Evolutionary conservation across 2,888 invertebrate species (phyloP).

Genomic region (Phortica magna): DNA sequence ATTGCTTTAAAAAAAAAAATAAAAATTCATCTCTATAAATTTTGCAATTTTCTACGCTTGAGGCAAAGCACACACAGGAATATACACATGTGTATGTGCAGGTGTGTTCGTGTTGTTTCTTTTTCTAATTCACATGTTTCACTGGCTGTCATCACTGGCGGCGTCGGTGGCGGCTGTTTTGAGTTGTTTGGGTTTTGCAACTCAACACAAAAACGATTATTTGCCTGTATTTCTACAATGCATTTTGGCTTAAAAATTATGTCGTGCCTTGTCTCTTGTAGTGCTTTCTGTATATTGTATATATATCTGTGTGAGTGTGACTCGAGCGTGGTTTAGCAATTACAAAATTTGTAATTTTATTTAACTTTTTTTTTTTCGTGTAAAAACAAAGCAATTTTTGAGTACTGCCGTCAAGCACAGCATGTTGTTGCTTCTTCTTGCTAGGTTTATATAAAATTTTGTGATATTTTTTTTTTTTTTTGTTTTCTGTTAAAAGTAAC

Average conservation of each 20-base stretch:
- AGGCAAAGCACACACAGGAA: neutral
- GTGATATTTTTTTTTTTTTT: neutral
- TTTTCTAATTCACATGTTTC: neutral
- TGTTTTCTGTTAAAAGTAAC: neutral
- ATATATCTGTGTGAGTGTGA: neutral
- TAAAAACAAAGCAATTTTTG: slow-evolving; percentile 40
- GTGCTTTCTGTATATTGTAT: too few species aligned
- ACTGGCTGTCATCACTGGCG: slow-evolving; percentile 14
- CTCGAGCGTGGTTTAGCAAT: slow-evolving; percentile 57
- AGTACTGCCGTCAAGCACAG: slow-evolving; percentile 30
- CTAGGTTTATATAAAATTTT: neutral
- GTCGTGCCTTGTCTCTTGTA: neutral
- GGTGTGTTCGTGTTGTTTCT: neutral
- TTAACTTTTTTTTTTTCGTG: neutral
- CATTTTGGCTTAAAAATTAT: slow-evolving; percentile 7
- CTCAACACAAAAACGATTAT: neutral
- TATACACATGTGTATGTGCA: neutral
- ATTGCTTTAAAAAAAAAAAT: slow-evolving; percentile 3
- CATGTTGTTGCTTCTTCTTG: neutral
- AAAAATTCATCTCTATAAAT: slow-evolving; percentile 4
- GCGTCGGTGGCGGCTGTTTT: neutral
- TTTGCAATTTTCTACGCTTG: slow-evolving; percentile 6
- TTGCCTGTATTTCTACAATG: neutral
- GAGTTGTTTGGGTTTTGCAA: neutral
- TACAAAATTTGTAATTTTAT: slow-evolving; percentile 65